These are phyloP conservation scores for Phrynosoma platyrhinos DNA, from an alignment of 2,113 vertebrate species.

Conservation along the genomic window DNA sequence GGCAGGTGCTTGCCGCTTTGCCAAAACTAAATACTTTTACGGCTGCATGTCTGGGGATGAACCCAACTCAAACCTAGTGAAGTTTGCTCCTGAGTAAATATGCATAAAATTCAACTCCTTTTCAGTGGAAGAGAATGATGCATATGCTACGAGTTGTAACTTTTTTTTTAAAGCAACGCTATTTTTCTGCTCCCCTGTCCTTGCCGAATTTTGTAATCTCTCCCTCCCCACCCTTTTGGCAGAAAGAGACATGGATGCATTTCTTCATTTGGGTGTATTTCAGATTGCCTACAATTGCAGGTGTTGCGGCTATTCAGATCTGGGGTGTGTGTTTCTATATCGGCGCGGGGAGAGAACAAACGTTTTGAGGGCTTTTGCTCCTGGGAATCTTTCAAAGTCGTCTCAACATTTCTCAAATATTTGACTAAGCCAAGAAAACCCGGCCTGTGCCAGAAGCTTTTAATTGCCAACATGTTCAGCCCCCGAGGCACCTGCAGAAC, in stretches of 20 bases:
- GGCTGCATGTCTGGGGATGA: background rate
- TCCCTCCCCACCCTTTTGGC: background rate
- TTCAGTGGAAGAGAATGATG: background rate
- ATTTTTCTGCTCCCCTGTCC: background rate
- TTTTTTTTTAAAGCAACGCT: too few relatives aligned
- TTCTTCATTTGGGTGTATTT: conserved; percentile 15
- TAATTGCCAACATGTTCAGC: conserved; percentile 59
- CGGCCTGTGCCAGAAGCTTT: conserved; percentile 46
- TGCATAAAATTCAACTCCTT: background rate
- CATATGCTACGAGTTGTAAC: too few relatives aligned
- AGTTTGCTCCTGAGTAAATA: too few relatives aligned
- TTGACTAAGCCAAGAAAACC: conserved; percentile 65
- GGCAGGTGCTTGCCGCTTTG: background rate
- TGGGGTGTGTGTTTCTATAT: conserved; percentile 38
- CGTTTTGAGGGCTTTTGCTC: conserved; percentile 45
- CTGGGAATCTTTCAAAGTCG: conserved; percentile 51
- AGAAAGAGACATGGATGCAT: conserved; percentile 53
- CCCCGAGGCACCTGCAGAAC: conserved; percentile 67
- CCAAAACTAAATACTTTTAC: background rate
- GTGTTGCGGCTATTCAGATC: background rate
- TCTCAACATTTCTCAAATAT: conserved; percentile 70
- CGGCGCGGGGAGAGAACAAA: conserved; percentile 5
- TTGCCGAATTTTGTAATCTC: conserved; percentile 27
- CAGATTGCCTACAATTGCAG: background rate
- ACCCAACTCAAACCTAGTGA: too few relatives aligned